Conservation (phyloP, 2,888 invertebrate species). For the Mesorhabditis belari region DNA sequence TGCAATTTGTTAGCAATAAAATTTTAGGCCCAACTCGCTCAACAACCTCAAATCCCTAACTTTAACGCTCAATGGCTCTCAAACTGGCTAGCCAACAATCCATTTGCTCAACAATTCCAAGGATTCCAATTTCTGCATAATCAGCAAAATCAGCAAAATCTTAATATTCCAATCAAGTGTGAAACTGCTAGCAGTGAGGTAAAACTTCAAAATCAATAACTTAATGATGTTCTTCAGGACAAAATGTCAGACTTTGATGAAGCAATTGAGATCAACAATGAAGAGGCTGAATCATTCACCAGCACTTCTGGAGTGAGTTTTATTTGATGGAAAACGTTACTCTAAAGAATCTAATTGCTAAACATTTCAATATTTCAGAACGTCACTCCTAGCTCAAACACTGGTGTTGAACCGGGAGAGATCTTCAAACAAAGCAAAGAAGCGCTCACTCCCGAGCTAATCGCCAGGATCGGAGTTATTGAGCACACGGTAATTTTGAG, state of each 20-base stretch:
- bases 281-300: constrained; percentile 15
- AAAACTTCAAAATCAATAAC: neutral
- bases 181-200: neutral
- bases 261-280: constrained; percentile 25
- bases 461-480: neutral
- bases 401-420: too few relatives aligned
- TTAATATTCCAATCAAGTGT: neutral
- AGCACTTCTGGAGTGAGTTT: constrained; percentile 1
- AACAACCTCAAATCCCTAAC: constrained; percentile 12
- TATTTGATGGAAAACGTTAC: neutral
- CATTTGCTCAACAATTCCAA: constrained; percentile 14
- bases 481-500: neutral
- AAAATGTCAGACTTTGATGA: constrained; percentile 26
- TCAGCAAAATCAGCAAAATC: too few relatives aligned
- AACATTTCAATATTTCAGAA: neutral
- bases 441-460: neutral
- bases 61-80: constrained; percentile 24
- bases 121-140: neutral
- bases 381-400: neutral
- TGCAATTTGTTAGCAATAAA: constrained; percentile 3
- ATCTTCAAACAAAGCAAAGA: too few relatives aligned
- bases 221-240: constrained; percentile 14
- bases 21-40: constrained; percentile 5
- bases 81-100: constrained; percentile 40
- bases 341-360: neutral